Conservation (phyloP, 1,140 invertebrate species). For the Triops longicaudatus region DNA sequence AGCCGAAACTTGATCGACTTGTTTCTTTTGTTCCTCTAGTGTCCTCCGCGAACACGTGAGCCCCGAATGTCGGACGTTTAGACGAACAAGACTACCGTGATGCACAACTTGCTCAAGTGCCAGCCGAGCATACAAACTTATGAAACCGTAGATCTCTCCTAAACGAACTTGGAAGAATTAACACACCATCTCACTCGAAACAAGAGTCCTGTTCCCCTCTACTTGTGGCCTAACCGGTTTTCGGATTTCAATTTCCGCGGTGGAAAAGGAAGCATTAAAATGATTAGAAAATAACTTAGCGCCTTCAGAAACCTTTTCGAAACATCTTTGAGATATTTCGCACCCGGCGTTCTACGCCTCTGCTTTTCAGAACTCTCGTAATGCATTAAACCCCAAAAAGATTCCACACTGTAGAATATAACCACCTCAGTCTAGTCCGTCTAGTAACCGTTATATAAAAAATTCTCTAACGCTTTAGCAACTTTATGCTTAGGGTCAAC, state of each 20-base stretch:
- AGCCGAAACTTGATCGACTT: too few species aligned
- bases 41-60: not conserved
- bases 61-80: not conserved
- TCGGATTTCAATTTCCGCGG: not conserved
- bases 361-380: not conserved
- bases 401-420: slow-evolving; percentile 1
- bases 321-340: not conserved
- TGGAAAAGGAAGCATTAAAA: not conserved
- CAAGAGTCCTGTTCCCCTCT: not conserved
- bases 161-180: not conserved
- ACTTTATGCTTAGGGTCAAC: not conserved
- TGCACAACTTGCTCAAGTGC: slow-evolving; percentile 11
- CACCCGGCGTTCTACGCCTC: not conserved
- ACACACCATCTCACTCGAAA: not conserved
- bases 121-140: not conserved
- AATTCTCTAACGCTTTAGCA: not conserved
- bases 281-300: not conserved
- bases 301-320: not conserved
- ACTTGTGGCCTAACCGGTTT: not conserved
- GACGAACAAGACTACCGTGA: not conserved
- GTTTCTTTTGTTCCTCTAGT: not conserved
- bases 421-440: not conserved
- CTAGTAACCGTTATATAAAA: not conserved
- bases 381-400: not conserved
- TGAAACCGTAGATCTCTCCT: not conserved